phyloP scores from a whole-genome alignment of 2,888 invertebrate species.

The Tineola bisselliella region DNA sequence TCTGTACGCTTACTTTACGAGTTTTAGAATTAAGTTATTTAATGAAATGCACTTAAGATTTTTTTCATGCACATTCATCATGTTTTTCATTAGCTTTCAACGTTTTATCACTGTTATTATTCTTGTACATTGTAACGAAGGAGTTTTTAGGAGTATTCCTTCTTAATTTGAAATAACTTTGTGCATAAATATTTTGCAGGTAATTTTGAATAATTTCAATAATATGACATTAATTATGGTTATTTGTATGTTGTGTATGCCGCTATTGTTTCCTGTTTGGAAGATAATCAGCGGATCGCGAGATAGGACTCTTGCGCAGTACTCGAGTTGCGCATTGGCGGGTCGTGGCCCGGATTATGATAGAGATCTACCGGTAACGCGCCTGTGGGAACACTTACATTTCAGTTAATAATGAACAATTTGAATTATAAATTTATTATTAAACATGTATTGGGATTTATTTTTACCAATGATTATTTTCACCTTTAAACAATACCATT shows the following conservation, averaged over 20 bases:
- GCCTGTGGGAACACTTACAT: conserved; percentile 37
- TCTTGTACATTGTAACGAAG: not conserved
- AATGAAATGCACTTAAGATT: not conserved
- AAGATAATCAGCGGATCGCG: conserved; percentile 48
- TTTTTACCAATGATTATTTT: too few relatives aligned
- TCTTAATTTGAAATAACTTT: too few relatives aligned
- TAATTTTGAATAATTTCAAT: not conserved
- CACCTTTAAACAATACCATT: too few relatives aligned
- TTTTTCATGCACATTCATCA: not conserved
- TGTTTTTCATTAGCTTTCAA: not conserved
- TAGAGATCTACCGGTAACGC: conserved; percentile 43
- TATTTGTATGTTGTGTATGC: conserved; percentile 40
- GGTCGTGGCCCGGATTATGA: conserved; percentile 46
- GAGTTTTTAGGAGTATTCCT: too few relatives aligned
- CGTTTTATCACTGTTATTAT: not conserved
- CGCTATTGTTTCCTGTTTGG: conserved; percentile 44
- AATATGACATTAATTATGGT: conserved; percentile 45
- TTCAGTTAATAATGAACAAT: not conserved
- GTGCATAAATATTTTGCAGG: too few relatives aligned
- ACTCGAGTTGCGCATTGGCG: conserved; percentile 28
- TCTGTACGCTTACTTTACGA: not conserved
- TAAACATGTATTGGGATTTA: too few relatives aligned
- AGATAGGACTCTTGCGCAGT: conserved; percentile 38
- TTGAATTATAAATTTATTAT: not conserved
- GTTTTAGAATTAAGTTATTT: not conserved